phyloP scores from a whole-genome alignment of 2,888 invertebrate genomes.

The Antheraea assamensis region DNA sequence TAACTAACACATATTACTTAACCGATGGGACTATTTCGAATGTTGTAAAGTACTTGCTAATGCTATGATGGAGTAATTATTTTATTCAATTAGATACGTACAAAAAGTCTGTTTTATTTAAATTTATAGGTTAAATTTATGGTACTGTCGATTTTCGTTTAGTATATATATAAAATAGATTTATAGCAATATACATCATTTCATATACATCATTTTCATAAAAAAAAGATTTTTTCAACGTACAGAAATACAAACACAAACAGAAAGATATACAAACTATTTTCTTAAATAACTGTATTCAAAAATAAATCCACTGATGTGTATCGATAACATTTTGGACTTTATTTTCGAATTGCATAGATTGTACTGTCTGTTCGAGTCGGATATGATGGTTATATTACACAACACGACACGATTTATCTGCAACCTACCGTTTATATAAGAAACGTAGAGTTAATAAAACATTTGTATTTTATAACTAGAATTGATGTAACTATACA shows the following conservation, averaged over 20 bases:
- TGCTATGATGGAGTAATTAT: too few relatives aligned
- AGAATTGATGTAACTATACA: not conserved
- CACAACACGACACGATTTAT: not conserved
- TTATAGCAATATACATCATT: too few relatives aligned
- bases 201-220: too few relatives aligned
- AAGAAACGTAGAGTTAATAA: too few relatives aligned
- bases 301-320: not conserved
- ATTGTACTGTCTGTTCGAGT: not conserved
- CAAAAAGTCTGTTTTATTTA: too few relatives aligned
- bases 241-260: not conserved
- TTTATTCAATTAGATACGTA: too few relatives aligned
- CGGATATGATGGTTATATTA: not conserved
- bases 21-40: too few relatives aligned
- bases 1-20: too few relatives aligned
- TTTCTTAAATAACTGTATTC: not conserved
- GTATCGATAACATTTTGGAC: not conserved
- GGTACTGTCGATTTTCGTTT: too few relatives aligned
- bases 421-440: not conserved
- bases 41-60: too few relatives aligned
- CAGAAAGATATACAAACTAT: too few relatives aligned
- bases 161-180: not conserved
- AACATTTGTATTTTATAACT: not conserved
- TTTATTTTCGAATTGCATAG: slow-evolving; percentile 7
- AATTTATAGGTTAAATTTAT: too few relatives aligned
- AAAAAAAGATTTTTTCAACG: not conserved